phyloP scores from a whole-genome alignment of 2,888 invertebrate species.

The Rotaria sp. region DNA sequence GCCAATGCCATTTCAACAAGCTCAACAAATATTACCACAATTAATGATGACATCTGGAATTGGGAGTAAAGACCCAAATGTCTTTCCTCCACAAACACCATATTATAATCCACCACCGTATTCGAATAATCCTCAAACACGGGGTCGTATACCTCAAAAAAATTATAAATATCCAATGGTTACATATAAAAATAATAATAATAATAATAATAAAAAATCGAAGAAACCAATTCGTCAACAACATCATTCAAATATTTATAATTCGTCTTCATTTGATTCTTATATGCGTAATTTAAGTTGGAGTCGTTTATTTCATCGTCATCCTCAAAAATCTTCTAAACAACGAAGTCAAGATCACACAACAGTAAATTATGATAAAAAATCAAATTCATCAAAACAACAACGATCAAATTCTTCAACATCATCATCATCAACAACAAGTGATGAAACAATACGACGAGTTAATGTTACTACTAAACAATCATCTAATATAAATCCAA shows the following conservation, averaged over 20 bases:
- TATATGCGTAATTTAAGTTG: conserved; percentile 13
- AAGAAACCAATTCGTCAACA: background rate
- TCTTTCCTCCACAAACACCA: background rate
- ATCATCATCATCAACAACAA: conserved; percentile 21
- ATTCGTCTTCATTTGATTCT: background rate
- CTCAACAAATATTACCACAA: background rate
- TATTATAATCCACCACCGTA: background rate
- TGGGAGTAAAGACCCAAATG: background rate
- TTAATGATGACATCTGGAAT: background rate
- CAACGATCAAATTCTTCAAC: background rate
- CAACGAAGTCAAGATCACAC: background rate
- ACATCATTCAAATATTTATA: background rate
- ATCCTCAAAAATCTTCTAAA: background rate
- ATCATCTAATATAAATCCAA: background rate
- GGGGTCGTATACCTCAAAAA: background rate
- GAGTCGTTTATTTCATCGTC: conserved; percentile 5
- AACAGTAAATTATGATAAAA: background rate
- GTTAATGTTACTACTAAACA: background rate
- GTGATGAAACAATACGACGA: conserved; percentile 25
- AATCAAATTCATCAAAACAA: background rate
- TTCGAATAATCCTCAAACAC: background rate
- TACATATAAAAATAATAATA: background rate
- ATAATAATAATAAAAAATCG: background rate
- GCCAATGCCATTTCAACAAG: background rate
- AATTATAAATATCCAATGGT: background rate